Evolutionary conservation across 2,888 invertebrate species (phyloP).

Genomic region (Dynastes maya): DNA sequence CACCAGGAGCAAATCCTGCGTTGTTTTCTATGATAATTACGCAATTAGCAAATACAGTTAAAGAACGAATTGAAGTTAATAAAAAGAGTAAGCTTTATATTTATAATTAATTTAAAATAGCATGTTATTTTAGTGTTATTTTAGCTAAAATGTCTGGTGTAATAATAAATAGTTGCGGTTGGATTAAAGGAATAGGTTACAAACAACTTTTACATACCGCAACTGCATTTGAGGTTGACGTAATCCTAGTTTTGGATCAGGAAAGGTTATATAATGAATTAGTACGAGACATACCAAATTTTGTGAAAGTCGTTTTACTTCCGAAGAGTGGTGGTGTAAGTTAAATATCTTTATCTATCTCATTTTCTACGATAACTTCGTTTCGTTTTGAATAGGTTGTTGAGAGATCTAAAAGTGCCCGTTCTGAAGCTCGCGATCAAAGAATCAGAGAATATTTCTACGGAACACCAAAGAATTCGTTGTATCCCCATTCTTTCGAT

Average conservation of each 20-base stretch:
- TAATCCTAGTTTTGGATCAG: conserved; percentile 95
- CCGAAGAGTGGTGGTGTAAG: conserved; percentile 97
- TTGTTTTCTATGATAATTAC: conserved; percentile 89
- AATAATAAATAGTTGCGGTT: conserved; percentile 98
- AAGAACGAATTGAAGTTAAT: conserved; percentile 88
- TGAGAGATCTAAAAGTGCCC: conserved; percentile 82
- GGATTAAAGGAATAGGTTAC: conserved; percentile 95
- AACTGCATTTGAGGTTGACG: conserved; percentile 95
- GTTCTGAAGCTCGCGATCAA: conserved; percentile 84
- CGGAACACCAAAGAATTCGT: conserved; percentile 80
- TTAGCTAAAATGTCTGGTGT: conserved; percentile 89
- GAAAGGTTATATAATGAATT: conserved; percentile 96
- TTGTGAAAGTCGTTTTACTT: conserved; percentile 92
- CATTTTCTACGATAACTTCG: not conserved
- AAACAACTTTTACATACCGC: conserved; percentile 90
- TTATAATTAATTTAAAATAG: conserved; percentile 5
- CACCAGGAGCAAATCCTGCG: conserved; percentile 83
- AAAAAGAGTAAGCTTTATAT: conserved; percentile 79
- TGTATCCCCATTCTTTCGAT: conserved; percentile 96
- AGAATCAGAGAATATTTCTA: conserved; percentile 96
- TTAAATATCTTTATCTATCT: conserved; percentile 55
- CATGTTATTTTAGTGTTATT: conserved; percentile 55
- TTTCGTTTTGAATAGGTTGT: conserved; percentile 78
- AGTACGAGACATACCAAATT: conserved; percentile 92
- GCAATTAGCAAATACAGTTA: conserved; percentile 88